phyloP scores from a whole-genome alignment of 2,113 vertebrate genomes.

The Stercorarius parasiticus region DNA sequence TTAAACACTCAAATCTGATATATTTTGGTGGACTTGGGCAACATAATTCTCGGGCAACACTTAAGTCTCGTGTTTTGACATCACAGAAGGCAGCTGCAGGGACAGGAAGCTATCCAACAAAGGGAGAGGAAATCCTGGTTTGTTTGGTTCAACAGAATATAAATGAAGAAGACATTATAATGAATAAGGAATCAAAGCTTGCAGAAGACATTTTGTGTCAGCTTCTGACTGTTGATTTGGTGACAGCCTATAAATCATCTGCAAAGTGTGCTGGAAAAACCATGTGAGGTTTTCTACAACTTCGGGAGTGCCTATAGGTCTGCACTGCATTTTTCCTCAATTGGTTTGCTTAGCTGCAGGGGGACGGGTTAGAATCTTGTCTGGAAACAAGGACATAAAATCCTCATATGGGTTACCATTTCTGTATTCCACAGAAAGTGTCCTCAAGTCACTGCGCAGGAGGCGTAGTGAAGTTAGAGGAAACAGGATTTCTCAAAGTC shows the following conservation, averaged over 20 bases:
- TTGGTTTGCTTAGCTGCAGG: background rate
- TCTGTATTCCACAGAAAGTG: background rate
- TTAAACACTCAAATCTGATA: background rate
- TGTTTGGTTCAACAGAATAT: slow-evolving; percentile 44
- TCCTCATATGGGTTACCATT: background rate
- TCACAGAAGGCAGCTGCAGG: slow-evolving; percentile 49
- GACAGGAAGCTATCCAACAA: slow-evolving; percentile 47
- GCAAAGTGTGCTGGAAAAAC: background rate
- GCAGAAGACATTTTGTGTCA: slow-evolving; percentile 42
- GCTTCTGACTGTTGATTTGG: background rate
- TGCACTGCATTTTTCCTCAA: background rate
- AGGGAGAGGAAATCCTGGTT: slow-evolving; percentile 45
- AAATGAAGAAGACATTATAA: slow-evolving; percentile 49
- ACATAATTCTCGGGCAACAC: background rate
- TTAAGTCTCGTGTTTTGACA: slow-evolving; percentile 5
- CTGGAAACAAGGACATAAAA: background rate
- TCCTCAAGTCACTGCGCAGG: background rate
- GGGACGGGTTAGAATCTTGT: background rate
- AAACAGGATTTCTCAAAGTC: background rate
- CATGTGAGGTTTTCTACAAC: background rate
- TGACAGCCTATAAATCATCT: slow-evolving; percentile 35
- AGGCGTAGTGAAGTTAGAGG: background rate
- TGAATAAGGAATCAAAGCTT: slow-evolving; percentile 39
- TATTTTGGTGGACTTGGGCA: slow-evolving; percentile 13
- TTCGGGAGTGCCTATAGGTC: background rate